A percentile compares a stretch with the other conserved stretches of the same genome.
Conservation (phyloP, 2,797 vertebrate genomes). For the Oophaga sylvatica region DNA sequence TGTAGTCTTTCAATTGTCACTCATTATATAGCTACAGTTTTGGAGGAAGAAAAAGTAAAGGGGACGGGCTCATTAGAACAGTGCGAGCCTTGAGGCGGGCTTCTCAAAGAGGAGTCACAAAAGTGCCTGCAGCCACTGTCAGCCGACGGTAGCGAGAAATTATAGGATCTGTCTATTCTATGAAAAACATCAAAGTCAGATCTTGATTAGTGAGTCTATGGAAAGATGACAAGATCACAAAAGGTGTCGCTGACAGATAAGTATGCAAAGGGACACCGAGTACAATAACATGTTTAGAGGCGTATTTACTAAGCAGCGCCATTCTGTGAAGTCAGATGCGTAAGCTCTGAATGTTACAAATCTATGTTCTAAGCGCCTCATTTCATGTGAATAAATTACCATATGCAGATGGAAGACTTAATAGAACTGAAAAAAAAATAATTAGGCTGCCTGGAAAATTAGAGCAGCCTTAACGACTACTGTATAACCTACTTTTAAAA, state of each 20-base stretch:
- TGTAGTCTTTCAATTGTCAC: slow-evolving; percentile 11
- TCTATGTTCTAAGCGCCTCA: not conserved
- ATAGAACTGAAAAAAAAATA: not conserved
- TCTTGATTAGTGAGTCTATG: slow-evolving; percentile 92
- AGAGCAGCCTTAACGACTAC: not conserved
- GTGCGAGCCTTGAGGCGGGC: slow-evolving; percentile 44
- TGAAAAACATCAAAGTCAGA: slow-evolving; percentile 90
- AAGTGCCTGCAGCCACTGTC: slow-evolving; percentile 84
- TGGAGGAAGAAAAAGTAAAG: slow-evolving; percentile 3
- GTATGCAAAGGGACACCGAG: slow-evolving; percentile 57
- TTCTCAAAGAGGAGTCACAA: slow-evolving; percentile 74
- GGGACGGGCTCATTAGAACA: slow-evolving; percentile 48
- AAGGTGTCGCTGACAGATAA: slow-evolving; percentile 85
- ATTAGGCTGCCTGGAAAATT: not conserved
- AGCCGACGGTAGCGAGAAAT: slow-evolving; percentile 83
- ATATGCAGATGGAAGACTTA: slow-evolving; percentile 15
- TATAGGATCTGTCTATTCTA: slow-evolving; percentile 86
- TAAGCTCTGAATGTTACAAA: not conserved
- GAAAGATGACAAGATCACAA: slow-evolving; percentile 91
- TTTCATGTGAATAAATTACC: slow-evolving; percentile 15
- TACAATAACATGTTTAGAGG: slow-evolving; percentile 26
- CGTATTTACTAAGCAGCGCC: slow-evolving; percentile 9
- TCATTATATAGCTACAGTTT: slow-evolving; percentile 9
- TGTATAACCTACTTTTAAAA: not conserved
- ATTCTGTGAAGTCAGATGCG: slow-evolving; percentile 5